Conservation (phyloP, 2,113 vertebrate genomes). For the Echinops telfairi region DNA sequence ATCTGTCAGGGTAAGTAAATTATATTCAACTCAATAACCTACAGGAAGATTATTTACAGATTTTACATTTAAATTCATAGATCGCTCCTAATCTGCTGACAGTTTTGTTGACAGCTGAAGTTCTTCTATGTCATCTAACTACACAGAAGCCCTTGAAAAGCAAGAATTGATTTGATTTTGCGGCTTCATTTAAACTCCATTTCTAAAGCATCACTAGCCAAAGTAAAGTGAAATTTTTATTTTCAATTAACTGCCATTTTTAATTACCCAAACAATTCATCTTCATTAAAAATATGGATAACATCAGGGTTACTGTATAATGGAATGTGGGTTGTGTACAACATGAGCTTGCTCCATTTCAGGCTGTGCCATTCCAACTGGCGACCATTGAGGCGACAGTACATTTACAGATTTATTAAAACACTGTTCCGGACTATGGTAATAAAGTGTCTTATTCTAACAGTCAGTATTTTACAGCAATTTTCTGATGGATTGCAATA, state of each 20-base stretch:
- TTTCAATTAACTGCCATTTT: constrained; percentile 70
- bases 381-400: neutral
- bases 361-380: neutral
- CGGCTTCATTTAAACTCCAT: constrained; percentile 37
- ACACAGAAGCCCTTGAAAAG: constrained; percentile 61
- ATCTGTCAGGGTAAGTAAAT: constrained; percentile 62
- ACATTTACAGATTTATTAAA: constrained; percentile 56
- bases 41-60: constrained; percentile 63
- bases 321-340: constrained; percentile 4
- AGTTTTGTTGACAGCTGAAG: constrained; percentile 72
- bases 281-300: constrained; percentile 63
- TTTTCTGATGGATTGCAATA: constrained; percentile 53
- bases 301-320: constrained; percentile 33
- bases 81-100: constrained; percentile 57
- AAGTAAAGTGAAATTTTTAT: constrained; percentile 46
- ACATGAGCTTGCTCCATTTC: neutral
- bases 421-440: constrained; percentile 36
- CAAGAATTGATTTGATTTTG: constrained; percentile 50
- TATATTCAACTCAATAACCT: constrained; percentile 64
- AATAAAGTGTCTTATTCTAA: constrained; percentile 40
- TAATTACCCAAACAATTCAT: constrained; percentile 65
- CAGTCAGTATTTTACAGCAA: constrained; percentile 47
- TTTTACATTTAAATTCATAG: constrained; percentile 69
- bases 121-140: constrained; percentile 49
- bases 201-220: constrained; percentile 51